Evolutionary conservation across 92 coral and sea anemone species (phyloP).

Genomic region (Actinostola sp.): DNA sequence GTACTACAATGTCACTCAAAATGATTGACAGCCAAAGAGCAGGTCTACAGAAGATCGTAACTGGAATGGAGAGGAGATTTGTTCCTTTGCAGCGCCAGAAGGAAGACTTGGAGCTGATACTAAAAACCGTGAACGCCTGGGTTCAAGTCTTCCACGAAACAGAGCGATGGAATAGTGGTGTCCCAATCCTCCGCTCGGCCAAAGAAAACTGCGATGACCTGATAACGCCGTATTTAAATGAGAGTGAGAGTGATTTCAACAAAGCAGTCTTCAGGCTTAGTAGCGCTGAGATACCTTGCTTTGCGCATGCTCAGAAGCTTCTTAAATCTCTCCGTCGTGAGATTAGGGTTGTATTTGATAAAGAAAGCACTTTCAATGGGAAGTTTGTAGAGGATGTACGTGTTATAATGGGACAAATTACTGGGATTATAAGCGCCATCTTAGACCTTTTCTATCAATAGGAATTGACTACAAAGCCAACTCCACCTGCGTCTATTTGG

Average conservation of each 20-base stretch:
- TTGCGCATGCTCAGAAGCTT: slow-evolving; percentile 74
- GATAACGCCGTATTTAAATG: slow-evolving; percentile 75
- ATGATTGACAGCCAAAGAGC: slow-evolving; percentile 64
- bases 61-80: slow-evolving; percentile 73
- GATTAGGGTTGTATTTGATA: slow-evolving; percentile 70
- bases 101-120: slow-evolving; percentile 70
- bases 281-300: slow-evolving; percentile 82
- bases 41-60: slow-evolving; percentile 67
- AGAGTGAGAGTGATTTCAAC: slow-evolving; percentile 72
- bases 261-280: slow-evolving; percentile 71
- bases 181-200: slow-evolving; percentile 86
- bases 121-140: slow-evolving; percentile 76
- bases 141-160: slow-evolving; percentile 70
- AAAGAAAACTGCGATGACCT: slow-evolving; percentile 75
- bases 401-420: slow-evolving; percentile 64
- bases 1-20: slow-evolving; percentile 75
- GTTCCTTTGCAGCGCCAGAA: slow-evolving; percentile 69
- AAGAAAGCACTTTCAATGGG: slow-evolving; percentile 83
- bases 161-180: slow-evolving; percentile 81
- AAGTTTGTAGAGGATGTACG: slow-evolving; percentile 87
- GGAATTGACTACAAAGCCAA: too few relatives aligned
- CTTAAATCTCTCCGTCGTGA: slow-evolving; percentile 70
- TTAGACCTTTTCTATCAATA: slow-evolving; percentile 68
- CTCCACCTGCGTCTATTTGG: too few relatives aligned
- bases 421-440: slow-evolving; percentile 69